These are phyloP conservation scores for Atractosteus spatula DNA, from an alignment of 2,113 vertebrate species.

Conservation along the genomic window DNA sequence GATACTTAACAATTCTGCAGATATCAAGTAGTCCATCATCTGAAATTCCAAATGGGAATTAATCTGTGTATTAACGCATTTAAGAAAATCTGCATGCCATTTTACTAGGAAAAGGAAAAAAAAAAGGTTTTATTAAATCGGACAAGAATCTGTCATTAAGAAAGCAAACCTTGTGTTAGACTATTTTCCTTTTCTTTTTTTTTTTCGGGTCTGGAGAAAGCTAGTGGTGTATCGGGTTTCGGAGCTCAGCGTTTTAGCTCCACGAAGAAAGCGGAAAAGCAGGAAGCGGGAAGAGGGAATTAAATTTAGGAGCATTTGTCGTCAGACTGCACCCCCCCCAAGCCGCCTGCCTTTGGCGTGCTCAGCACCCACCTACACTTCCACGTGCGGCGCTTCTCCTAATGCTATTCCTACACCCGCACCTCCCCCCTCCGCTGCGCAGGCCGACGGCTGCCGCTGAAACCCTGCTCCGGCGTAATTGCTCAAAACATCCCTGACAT, in stretches of 20 bases:
- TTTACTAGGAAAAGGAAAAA: neutral
- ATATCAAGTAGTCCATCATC: too few relatives aligned
- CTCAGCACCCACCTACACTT: conserved; percentile 59
- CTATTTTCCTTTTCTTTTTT: neutral
- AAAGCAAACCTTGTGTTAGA: neutral
- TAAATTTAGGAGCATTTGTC: conserved; percentile 73
- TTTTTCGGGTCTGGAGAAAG: conserved; percentile 44
- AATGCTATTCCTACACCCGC: conserved; percentile 55
- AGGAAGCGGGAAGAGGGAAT: conserved; percentile 76
- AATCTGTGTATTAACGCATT: conserved; percentile 57
- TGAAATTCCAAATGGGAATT: conserved; percentile 31
- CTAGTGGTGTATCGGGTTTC: conserved; percentile 72
- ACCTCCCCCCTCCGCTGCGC: conserved; percentile 44
- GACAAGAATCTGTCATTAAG: too few relatives aligned
- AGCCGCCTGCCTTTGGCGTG: conserved; percentile 17
- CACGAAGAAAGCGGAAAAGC: conserved; percentile 66
- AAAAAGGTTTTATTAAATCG: neutral
- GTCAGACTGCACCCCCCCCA: conserved; percentile 54
- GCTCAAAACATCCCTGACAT: conserved; percentile 33
- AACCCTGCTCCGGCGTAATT: conserved; percentile 31
- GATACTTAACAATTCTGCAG: too few relatives aligned
- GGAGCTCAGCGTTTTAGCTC: conserved; percentile 69
- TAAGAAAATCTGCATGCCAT: conserved; percentile 24
- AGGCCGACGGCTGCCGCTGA: conserved; percentile 49
- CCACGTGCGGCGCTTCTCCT: conserved; percentile 33